Base-by-base conservation (phyloP, 2,888 invertebrate species). In the Meiosimyza platycephala region DNA sequence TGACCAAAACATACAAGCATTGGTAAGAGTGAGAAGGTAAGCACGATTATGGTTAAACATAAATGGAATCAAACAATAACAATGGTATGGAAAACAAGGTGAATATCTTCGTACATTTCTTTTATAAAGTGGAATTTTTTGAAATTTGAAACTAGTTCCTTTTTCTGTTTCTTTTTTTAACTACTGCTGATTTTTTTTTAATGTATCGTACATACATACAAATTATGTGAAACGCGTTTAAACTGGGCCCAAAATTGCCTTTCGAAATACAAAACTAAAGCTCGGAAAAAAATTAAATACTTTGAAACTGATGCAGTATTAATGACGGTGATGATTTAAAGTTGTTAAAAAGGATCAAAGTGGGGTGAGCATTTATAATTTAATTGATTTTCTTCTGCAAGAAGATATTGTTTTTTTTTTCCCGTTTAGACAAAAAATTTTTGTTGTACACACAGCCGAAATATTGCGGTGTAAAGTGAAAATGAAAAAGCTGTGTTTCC, bases 31-130 rank as follows among this genome's bases (percentile, higher is more conserved):
- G 59, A 28, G 59, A 28, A 60, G 13, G 59, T 12, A 59, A 18
- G 22, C 18, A 59, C 59, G 33, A 60, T 28, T 28, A 3, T 59
- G 22, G 18, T 59, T 59, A 52, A 52, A 52, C 15, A 16, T 7
- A 9, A 12, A 54, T 7, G 54, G n/a, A 54, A 16, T 54, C 54
- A 54, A 15, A 54, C 16, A 54, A 28, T 28, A 57, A 57, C 57
- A 57, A 18, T 57, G 57, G 18, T 18, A 28, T 57, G 28, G 22
- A 57, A 28, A 57, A 57, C 18, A 57, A 57, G 28, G 28, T 28
- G 57, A 57, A 57, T 28, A 57, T 40, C 57, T 57, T 57, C 13
- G 9, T 57, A 15, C 22, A 57, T 57, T 57, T 57, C 57, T 57
- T 57, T 28, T 15, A 13, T 12, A 28, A 28, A 28, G 28, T 57